Base-by-base conservation (phyloP, 1,140 invertebrate species). In the Heliothis subflexa region DNA sequence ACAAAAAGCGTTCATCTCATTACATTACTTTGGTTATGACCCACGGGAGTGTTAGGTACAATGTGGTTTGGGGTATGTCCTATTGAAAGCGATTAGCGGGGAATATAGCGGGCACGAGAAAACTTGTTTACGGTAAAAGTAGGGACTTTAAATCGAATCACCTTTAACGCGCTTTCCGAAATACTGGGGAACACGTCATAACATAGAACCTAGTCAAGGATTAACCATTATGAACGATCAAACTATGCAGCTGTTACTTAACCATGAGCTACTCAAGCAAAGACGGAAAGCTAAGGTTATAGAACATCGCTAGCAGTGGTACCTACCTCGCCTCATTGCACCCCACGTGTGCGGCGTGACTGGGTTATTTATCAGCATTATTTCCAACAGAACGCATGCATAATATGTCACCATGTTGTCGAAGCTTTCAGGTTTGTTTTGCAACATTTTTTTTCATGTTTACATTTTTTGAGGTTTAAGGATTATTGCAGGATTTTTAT, bases 291-390 rank as follows among this genome's bases (percentile, higher is more conserved):
- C 7, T 21, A n/a, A 9, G 9, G 5, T n/a, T 10, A 18, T 10
- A 55, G n/a, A 9, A 57, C 11, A 25, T 16, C 55, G 55, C 55
- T 28, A 10, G 11, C 55, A 59, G 55, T 59, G 12, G 3, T 0
- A 28, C 21, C 55, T 0, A 28, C 21, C 55, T 28, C 28, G 33
- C 61, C 33, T 28, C 14, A 62, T 14, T 2, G 13, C 28, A 9
- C 33, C 55, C 18, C 61, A 62, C 28, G 59, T 62, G 59, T 57
- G 11, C 28, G 14, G 14, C 61, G 61, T 62, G 61, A 62, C 61
- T 40, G 3, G 61, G 40, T 18, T 62, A 62, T 62, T 62, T 45
- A 62, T 62, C 33, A 40, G 33, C 33, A 13, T 62, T 62, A 62
- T 62, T 62, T 62, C 61, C 61, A 62, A 7, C 14, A 11, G 13